Conservation (phyloP, 2,888 invertebrate species). For the Lasiommata megera region DNA sequence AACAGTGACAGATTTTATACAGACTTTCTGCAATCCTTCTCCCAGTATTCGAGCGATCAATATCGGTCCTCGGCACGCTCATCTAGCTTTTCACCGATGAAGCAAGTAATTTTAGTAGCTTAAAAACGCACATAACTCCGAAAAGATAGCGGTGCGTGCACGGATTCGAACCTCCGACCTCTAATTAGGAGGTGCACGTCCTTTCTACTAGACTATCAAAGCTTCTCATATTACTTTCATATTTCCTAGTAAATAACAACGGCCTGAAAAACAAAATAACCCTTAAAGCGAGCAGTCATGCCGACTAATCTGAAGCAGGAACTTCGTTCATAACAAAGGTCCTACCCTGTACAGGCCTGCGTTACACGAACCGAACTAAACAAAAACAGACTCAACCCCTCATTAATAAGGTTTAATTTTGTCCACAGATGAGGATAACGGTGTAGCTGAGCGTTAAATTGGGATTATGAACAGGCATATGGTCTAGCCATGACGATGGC, state of each 20-base stretch:
- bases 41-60: no score
- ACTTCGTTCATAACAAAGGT: constrained; percentile 5
- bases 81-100: no score
- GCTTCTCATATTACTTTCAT: no score
- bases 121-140: no score
- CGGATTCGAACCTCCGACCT: no score
- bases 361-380: neutral
- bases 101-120: no score
- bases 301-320: constrained; percentile 14
- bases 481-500: constrained; percentile 64
- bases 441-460: constrained; percentile 51
- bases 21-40: no score
- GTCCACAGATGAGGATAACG: constrained; percentile 39
- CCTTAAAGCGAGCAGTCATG: neutral
- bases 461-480: constrained; percentile 62
- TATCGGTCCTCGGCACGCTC: no score
- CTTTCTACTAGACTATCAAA: no score
- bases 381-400: constrained; percentile 10
- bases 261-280: neutral
- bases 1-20: no score
- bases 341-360: neutral
- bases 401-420: constrained; percentile 29
- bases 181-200: no score
- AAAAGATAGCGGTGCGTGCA: no score
- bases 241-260: neutral